Percentiles rank a stretch among this genome's conserved stretches.
These are phyloP conservation scores for Poeciliopsis infans DNA, from an alignment of 2,797 vertebrate genomes.

Conservation along the genomic window DNA sequence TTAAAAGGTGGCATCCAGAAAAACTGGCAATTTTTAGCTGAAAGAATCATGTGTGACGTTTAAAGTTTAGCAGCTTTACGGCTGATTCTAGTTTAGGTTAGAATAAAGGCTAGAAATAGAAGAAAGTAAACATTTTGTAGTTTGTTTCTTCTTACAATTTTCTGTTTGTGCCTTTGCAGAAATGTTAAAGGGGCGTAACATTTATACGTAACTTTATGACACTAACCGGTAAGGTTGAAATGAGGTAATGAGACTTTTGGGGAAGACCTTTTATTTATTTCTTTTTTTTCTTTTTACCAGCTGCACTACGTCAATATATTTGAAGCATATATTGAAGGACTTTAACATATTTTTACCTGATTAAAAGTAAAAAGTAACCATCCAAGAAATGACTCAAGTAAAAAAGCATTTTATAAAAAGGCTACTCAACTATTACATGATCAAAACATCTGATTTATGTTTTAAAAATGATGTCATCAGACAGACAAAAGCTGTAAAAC, in stretches of 20 bases:
- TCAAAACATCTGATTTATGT: no score
- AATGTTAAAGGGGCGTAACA: not conserved
- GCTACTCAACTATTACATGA: no score
- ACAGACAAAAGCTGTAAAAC: no score
- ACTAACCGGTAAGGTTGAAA: not conserved
- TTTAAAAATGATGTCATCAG: no score
- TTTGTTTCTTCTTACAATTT: not conserved
- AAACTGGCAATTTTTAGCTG: not conserved
- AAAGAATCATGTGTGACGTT: not conserved
- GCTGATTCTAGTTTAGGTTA: not conserved
- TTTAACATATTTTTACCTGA: no score
- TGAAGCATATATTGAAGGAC: no score
- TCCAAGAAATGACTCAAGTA: no score
- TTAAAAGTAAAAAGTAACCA: no score
- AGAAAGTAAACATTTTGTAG: not conserved
- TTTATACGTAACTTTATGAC: not conserved
- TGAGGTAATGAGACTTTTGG: not conserved
- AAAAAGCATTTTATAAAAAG: no score
- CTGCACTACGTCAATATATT: no score
- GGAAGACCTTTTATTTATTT: not conserved
- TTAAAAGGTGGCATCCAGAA: slow-evolving; percentile 5
- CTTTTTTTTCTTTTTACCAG: not conserved
- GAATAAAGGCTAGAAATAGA: not conserved
- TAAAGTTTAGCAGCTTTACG: not conserved
- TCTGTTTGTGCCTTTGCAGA: not conserved